These are phyloP conservation scores for Ciconia maguari DNA, from an alignment of 2,113 vertebrate species.

Conservation along the genomic window DNA sequence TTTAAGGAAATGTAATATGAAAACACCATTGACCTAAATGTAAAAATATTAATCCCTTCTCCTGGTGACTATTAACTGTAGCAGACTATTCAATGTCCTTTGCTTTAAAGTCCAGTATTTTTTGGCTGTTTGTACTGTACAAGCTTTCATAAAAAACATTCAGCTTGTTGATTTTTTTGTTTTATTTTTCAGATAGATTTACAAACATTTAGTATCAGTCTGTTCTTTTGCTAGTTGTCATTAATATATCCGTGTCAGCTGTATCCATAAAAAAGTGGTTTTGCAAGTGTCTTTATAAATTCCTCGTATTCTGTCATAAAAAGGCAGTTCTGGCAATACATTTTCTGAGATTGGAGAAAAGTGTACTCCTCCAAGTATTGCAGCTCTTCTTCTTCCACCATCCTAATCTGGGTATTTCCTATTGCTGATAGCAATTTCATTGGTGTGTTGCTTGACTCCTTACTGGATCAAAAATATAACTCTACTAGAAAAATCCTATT, in stretches of 20 bases:
- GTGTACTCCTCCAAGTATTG: not conserved
- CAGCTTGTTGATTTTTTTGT: not conserved
- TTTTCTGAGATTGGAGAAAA: not conserved
- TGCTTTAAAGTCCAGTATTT: not conserved
- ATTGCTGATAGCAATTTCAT: not conserved
- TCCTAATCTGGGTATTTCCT: not conserved
- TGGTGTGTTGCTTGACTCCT: not conserved
- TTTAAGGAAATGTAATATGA: not conserved
- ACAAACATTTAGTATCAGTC: not conserved
- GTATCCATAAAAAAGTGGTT: not conserved
- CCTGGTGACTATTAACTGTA: not conserved
- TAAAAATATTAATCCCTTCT: not conserved
- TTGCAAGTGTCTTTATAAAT: not conserved
- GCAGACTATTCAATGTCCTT: not conserved
- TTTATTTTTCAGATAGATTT: not conserved
- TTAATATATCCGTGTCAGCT: not conserved
- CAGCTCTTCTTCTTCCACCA: not conserved
- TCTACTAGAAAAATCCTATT: not conserved
- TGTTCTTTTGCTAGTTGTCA: not conserved
- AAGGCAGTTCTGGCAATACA: rapidly evolving
- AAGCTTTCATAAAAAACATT: not conserved
- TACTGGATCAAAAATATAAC: not conserved
- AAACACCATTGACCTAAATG: not conserved
- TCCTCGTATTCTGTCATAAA: not conserved
- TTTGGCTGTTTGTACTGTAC: not conserved